These are phyloP conservation scores for Chymomyza amoena DNA, from an alignment of 2,888 invertebrate species.

Conservation along the genomic window DNA sequence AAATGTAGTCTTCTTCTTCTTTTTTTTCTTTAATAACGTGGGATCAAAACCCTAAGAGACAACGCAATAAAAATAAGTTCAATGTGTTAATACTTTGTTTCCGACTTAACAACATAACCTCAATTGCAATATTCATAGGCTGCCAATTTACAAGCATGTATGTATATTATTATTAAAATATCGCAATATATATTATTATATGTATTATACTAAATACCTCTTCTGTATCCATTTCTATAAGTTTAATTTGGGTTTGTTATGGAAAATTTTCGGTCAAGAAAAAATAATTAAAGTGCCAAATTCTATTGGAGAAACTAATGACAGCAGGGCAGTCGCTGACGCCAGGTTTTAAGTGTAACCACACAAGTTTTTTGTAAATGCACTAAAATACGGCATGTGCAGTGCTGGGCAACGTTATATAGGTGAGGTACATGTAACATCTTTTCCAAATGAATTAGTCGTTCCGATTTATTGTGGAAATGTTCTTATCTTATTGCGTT, in stretches of 20 bases:
- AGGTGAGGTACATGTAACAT: no score
- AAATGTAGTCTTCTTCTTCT: slow-evolving; percentile 95
- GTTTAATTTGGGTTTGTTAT: background rate
- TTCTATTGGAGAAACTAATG: slow-evolving; percentile 56
- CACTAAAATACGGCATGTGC: background rate
- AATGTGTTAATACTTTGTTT: slow-evolving; percentile 16
- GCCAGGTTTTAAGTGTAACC: background rate
- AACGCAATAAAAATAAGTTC: slow-evolving; percentile 14
- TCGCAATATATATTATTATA: slow-evolving; percentile 10
- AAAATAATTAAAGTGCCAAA: slow-evolving; percentile 18
- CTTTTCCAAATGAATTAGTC: no score
- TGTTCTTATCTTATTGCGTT: no score
- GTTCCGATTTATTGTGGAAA: no score
- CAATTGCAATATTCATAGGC: background rate
- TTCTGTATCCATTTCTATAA: slow-evolving; percentile 49
- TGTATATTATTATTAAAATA: background rate
- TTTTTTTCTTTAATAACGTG: slow-evolving; percentile 92
- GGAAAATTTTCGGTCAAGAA: slow-evolving; percentile 6
- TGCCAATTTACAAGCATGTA: no score
- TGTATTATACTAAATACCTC: slow-evolving; percentile 49
- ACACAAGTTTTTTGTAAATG: background rate
- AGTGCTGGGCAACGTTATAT: background rate
- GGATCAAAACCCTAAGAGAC: slow-evolving; percentile 88
- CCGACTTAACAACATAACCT: slow-evolving; percentile 36
- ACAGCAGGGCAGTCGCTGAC: slow-evolving; percentile 39